These are phyloP conservation scores for Xyrichtys novacula DNA, from an alignment of 2,797 vertebrate species.

Conservation along the genomic window DNA sequence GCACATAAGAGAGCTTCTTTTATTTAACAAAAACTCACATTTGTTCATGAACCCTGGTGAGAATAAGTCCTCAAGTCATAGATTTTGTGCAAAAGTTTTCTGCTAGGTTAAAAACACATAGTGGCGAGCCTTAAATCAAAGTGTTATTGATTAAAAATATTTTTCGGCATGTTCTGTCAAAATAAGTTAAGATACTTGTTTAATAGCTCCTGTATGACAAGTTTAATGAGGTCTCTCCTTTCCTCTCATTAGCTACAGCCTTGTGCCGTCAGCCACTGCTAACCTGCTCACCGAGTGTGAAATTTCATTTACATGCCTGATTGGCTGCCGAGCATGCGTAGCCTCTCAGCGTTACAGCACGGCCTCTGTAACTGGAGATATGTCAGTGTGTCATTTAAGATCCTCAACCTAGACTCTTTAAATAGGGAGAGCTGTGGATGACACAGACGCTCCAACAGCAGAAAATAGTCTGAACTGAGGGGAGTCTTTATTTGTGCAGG, in stretches of 20 bases:
- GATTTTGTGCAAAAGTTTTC: too few relatives aligned
- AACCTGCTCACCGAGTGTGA: conserved; percentile 55
- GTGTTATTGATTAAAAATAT: too few relatives aligned
- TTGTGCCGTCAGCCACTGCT: conserved; percentile 19
- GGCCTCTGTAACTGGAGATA: conserved; percentile 81
- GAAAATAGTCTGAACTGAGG: conserved; percentile 51
- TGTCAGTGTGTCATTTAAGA: conserved; percentile 77
- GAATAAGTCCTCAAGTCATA: too few relatives aligned
- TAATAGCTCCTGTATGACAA: conserved; percentile 8
- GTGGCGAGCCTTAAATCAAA: too few relatives aligned
- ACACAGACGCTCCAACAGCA: conserved; percentile 56
- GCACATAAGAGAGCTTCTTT: too few relatives aligned
- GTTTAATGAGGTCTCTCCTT: conserved; percentile 13
- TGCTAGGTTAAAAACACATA: too few relatives aligned
- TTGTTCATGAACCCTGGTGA: too few relatives aligned
- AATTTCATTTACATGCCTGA: conserved; percentile 62
- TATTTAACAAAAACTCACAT: too few relatives aligned
- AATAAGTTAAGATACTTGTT: conserved; percentile 11
- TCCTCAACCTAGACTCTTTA: conserved; percentile 68
- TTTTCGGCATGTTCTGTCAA: not conserved
- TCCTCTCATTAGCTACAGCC: conserved; percentile 5
- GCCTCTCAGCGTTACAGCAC: conserved; percentile 38
- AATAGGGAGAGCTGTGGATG: conserved; percentile 71
- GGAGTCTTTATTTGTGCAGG: conserved; percentile 25
- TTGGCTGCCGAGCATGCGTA: conserved; percentile 35